phyloP scores from a whole-genome alignment of 2,888 invertebrate genomes.

The Trachelus troglodyta region DNA sequence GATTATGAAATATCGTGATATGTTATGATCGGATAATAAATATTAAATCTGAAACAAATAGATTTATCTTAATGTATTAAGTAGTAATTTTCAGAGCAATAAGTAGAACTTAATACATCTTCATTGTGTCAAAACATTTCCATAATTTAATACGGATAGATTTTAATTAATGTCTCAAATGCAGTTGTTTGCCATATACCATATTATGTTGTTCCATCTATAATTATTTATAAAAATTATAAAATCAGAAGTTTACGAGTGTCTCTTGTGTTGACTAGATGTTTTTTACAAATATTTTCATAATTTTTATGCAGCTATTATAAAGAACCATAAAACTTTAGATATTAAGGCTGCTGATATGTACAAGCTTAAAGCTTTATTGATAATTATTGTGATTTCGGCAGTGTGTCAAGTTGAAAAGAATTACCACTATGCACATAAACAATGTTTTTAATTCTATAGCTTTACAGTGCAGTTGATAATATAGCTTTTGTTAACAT shows the following conservation, averaged over 20 bases:
- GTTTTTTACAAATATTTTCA: not conserved
- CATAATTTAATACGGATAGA: not conserved
- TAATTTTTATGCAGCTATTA: not conserved
- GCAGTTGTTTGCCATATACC: not conserved
- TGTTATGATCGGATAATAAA: not conserved
- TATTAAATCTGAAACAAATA: not conserved
- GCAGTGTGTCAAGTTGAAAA: not conserved
- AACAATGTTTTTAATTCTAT: not conserved
- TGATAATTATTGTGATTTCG: not conserved
- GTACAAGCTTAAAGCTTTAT: not conserved
- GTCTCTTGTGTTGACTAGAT: not conserved
- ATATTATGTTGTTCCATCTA: not conserved
- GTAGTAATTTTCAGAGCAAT: not conserved
- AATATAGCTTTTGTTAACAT: not conserved
- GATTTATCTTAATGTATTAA: not conserved
- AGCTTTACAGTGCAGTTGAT: not conserved
- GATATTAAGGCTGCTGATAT: too few species aligned
- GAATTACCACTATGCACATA: not conserved
- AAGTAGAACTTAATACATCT: not conserved
- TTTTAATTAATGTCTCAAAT: not conserved
- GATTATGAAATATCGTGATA: not conserved
- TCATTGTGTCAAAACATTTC: not conserved
- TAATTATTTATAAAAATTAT: not conserved
- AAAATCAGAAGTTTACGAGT: not conserved
- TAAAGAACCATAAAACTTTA: too few species aligned